Base-by-base conservation (phyloP, 2,888 invertebrate genomes). In the Apodemia zela region DNA sequence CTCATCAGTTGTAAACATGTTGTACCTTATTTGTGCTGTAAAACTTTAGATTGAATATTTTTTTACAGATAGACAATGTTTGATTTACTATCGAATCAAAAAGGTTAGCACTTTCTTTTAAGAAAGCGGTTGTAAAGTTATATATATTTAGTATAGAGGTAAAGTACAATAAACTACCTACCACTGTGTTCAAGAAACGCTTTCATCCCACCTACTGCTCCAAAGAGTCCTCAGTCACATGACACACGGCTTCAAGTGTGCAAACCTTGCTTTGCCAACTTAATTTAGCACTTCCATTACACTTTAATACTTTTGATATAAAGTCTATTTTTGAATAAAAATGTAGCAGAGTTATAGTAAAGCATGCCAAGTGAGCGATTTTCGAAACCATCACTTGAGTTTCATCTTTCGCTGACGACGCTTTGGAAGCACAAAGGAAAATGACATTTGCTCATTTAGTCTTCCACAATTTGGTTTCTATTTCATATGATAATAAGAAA, bases 181-280 rank as follows among this genome's bases (percentile, higher is more conserved):
- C 45, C n/a, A 45, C 54, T 54, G 54, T 29, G 54, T 65, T 65
- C 35, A 61, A 59, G 63, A 61, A 63, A 65, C 33, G 63, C 63
- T 59, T 59, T 66, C 64, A 69, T 64, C 59, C 69, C 71, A 69
- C 68, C 71, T 73, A 70, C 70, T 70, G 68, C 72, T 71, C 76
- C 74, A 67, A 68, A 71, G 75, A 70, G 68, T 74, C 71, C 73
- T 71, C 67, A 69, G 67, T 71, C 74, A 73, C 73, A 75, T 71
- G 75, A 79, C 77, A 77, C 75, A 78, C 78, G 76, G 72, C 72
- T 73, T 77, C 66, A 69, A 79, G 74, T 73, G 73, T 69, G 78
- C 79, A 80, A 80, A 82, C 79, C 75, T 68, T 67, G 64, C 65
- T 65, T 29, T n/a, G 63, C 73, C 61, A 69, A 57, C 38, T 18